These are phyloP conservation scores for Ganaspis sp. DNA, from an alignment of 1,140 invertebrate genomes.

Conservation along the genomic window DNA sequence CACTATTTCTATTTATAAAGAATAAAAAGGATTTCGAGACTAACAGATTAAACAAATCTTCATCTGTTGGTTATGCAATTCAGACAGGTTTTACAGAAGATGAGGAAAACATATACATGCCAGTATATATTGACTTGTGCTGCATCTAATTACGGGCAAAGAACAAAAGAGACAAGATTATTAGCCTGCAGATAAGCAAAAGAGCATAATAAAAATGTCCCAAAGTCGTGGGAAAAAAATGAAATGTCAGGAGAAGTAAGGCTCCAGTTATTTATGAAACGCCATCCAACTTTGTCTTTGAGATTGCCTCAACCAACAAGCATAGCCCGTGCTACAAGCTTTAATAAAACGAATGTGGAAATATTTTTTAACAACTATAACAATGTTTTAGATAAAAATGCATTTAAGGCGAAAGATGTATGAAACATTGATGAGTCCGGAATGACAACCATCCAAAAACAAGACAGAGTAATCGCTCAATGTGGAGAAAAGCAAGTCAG, in stretches of 20 bases:
- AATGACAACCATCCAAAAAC: background rate
- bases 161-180: no score
- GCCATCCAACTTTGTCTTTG: background rate
- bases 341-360: background rate
- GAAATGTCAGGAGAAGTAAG: background rate
- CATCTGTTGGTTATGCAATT: no score
- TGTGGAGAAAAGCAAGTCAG: background rate
- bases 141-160: no score
- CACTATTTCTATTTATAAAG: no score
- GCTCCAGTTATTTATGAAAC: background rate
- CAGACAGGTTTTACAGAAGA: no score
- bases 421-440: background rate
- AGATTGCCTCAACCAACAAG: background rate
- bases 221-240: background rate
- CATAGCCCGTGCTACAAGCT: background rate
- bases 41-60: no score
- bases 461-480: background rate
- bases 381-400: background rate
- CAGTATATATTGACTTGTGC: no score
- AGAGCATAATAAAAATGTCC: background rate
- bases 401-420: background rate
- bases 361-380: background rate
- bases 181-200: no score
- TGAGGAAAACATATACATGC: no score
- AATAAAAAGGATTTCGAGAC: no score